phyloP scores from a whole-genome alignment of 2,888 invertebrate genomes.

The Cheilosia urbana region DNA sequence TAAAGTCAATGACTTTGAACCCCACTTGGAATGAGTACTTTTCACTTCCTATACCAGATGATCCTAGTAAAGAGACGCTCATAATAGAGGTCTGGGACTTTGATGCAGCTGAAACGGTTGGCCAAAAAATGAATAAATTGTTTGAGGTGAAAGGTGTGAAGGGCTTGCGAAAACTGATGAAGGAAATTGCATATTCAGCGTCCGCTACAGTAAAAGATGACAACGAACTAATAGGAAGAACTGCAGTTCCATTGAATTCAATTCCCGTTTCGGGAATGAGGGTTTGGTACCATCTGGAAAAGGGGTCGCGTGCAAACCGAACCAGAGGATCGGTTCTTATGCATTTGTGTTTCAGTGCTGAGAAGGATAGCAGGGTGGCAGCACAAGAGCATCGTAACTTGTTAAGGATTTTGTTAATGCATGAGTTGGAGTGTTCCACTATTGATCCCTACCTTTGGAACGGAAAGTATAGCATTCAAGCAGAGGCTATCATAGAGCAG shows the following conservation, averaged over 20 bases:
- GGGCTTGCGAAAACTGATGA: conserved; percentile 92
- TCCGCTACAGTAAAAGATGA: conserved; percentile 94
- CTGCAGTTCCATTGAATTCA: conserved; percentile 94
- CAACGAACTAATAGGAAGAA: conserved; percentile 97
- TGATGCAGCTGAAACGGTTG: conserved; percentile 94
- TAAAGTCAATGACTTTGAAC: conserved; percentile 94
- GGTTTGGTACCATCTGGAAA: conserved; percentile 96
- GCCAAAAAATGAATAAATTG: conserved; percentile 93
- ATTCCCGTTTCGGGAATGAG: conserved; percentile 96
- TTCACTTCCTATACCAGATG: conserved; percentile 91
- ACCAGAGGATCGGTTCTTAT: conserved; percentile 95
- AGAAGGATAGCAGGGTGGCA: conserved; percentile 93
- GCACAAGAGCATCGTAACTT: conserved; percentile 93
- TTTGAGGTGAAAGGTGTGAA: conserved; percentile 93
- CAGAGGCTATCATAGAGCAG: conserved; percentile 94
- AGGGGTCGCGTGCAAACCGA: conserved; percentile 88
- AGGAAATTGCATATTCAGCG: conserved; percentile 96
- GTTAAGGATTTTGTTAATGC: conserved; percentile 89
- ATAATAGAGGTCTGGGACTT: conserved; percentile 96
- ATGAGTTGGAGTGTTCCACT: conserved; percentile 92
- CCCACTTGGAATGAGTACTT: conserved; percentile 99
- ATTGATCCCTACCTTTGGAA: conserved; percentile 92
- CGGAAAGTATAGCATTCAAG: conserved; percentile 92
- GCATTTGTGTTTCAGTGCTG: conserved; percentile 92
- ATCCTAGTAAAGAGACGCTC: conserved; percentile 89